Conservation (phyloP, 2,797 vertebrate species). For the Yasuhikotakia modesta region DNA sequence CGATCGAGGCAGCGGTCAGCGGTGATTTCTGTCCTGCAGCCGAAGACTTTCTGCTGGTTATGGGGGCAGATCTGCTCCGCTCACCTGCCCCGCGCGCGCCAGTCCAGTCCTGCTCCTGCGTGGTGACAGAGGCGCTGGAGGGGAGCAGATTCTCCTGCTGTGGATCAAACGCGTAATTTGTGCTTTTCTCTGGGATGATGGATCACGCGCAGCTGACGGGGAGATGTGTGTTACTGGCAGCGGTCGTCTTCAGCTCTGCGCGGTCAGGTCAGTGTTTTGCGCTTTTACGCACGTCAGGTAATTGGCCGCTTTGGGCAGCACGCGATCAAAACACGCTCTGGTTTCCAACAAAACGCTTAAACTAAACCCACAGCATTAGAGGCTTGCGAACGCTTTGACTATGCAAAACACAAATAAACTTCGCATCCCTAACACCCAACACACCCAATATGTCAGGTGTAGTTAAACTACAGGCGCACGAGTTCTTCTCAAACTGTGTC, state of each 20-base stretch:
- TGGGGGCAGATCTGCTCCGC: slow-evolving; percentile 34
- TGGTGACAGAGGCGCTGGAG: slow-evolving; percentile 44
- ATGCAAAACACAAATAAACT: slow-evolving; percentile 19
- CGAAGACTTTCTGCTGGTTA: slow-evolving; percentile 44
- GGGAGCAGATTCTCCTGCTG: slow-evolving; percentile 12
- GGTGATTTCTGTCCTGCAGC: slow-evolving; percentile 13
- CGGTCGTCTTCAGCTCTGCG: slow-evolving; percentile 42
- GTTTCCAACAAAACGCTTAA: background rate
- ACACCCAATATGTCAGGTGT: background rate
- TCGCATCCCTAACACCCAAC: background rate
- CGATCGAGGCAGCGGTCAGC: background rate
- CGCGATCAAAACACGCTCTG: slow-evolving; percentile 23
- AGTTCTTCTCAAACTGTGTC: too few species aligned
- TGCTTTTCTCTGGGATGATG: background rate
- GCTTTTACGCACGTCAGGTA: background rate
- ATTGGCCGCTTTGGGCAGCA: background rate
- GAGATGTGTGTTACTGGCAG: slow-evolving; percentile 43
- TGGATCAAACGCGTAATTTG: slow-evolving; percentile 25
- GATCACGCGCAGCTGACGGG: slow-evolving; percentile 28
- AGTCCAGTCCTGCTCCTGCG: slow-evolving; percentile 52
- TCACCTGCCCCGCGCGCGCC: slow-evolving; percentile 54
- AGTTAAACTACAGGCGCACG: background rate
- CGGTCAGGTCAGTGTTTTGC: slow-evolving; percentile 57
- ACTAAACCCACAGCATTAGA: background rate
- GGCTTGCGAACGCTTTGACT: background rate